Evolutionary conservation across 2,888 invertebrate species (phyloP), one percentile per base, ranked within the genome.

Genomic region (Anticlea derivata): DNA sequence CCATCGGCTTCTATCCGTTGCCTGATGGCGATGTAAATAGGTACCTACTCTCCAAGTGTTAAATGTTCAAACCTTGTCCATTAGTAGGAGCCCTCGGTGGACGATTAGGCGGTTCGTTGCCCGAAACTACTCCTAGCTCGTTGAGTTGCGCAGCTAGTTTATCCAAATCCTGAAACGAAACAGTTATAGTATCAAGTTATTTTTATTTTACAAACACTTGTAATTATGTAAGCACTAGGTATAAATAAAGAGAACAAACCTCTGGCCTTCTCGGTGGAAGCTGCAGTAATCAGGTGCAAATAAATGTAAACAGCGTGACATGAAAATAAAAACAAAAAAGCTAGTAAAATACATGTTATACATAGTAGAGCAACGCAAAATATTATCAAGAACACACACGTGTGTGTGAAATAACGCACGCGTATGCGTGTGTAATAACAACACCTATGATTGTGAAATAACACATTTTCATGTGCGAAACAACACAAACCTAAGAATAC

Each of bases 81-180:
- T 85, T 90, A 51, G 88, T 85, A 6, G 86, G 90, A 5, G 87
- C 91, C 7, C 85, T 78, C 33, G 88, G 90, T 11, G 87, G 90
- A 60, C 86, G 73, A 56, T 86, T 88, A 0, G 90, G 94, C 65
- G 95, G 92, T 63, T 95, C 95, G 66, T 94, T 95, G 63, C 94
- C 93, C 59, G 93, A 93, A 70, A 94, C 94, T 74, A 95, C 95
- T 70, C 96, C 98, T 79, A 99, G 93, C 91, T 98, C 97, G 91
- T 97, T 98, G 80, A 99, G 93, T 89, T 99, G 98, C 75, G 97
- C 97, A 61, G 98, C 99, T 83, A 99, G 91, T 82, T 96, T 96
- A 91, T 99, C 99, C 92, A 99, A 94, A 91, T 99, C 98, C 97
- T 98, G 92, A 63, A 87, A 83, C 73, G 7, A 38, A 59, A 46